Evolutionary conservation across 2,797 vertebrate genomes (phyloP).

Genomic region (Cephalopachus bancanus): DNA sequence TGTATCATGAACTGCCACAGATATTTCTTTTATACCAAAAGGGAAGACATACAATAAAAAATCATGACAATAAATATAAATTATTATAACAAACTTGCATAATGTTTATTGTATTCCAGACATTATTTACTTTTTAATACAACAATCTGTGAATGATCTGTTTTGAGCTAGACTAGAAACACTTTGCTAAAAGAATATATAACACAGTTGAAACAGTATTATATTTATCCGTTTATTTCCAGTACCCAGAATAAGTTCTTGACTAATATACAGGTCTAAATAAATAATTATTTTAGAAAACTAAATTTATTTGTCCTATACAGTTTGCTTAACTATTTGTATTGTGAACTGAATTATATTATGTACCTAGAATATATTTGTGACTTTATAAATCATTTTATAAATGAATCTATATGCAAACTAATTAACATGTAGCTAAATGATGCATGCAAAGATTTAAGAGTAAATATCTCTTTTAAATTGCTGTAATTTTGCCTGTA

Average conservation of each 20-base stretch:
- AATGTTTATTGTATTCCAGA: neutral
- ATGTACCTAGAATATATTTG: neutral
- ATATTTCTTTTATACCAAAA: constrained; percentile 28
- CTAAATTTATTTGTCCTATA: neutral
- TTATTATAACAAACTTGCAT: neutral
- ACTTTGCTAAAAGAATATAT: neutral
- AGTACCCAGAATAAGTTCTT: neutral
- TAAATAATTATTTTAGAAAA: constrained; percentile 9
- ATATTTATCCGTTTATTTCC: neutral
- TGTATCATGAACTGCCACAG: neutral
- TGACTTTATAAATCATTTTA: neutral
- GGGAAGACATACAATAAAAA: neutral
- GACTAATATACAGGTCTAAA: neutral
- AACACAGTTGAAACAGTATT: neutral
- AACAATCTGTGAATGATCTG: neutral
- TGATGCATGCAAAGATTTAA: neutral
- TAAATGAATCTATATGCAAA: neutral
- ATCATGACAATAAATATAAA: neutral
- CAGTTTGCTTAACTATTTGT: neutral
- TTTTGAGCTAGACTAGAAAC: neutral
- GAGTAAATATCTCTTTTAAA: neutral
- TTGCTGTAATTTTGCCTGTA: neutral
- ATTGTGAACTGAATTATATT: neutral
- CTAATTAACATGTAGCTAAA: neutral
- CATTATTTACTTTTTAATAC: neutral